These are phyloP conservation scores for Phaonia tiefii DNA, from an alignment of 2,888 invertebrate species.

Conservation along the genomic window DNA sequence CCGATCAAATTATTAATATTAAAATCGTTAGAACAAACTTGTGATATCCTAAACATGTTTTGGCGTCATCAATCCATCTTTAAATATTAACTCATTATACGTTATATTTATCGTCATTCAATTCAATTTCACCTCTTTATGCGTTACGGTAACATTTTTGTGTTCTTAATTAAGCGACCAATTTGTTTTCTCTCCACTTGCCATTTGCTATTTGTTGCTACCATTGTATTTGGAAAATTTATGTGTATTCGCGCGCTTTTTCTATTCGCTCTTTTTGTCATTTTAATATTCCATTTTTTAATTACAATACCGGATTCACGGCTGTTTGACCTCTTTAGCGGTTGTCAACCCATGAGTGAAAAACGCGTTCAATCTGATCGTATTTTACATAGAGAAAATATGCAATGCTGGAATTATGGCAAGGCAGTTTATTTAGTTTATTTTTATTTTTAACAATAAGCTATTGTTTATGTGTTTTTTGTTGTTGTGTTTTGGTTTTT, in stretches of 20 bases:
- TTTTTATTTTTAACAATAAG: slow-evolving; percentile 19
- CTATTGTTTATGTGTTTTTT: slow-evolving; percentile 19
- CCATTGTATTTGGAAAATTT: slow-evolving; percentile 22
- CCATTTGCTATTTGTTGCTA: not conserved
- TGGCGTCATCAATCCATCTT: too few relatives aligned
- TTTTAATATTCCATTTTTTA: slow-evolving; percentile 57
- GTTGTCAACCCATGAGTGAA: slow-evolving; percentile 64
- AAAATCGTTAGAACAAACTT: too few relatives aligned
- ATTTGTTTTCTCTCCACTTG: slow-evolving; percentile 32
- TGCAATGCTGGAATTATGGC: slow-evolving; percentile 25
- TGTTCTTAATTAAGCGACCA: slow-evolving; percentile 51
- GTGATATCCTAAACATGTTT: too few relatives aligned
- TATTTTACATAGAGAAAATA: slow-evolving; percentile 41
- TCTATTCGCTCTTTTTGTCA: slow-evolving; percentile 28
- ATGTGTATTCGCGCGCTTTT: not conserved
- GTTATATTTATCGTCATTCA: slow-evolving; percentile 46
- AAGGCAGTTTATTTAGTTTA: not conserved
- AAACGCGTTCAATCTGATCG: slow-evolving; percentile 35
- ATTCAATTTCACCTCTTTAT: not conserved
- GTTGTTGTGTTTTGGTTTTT: not conserved
- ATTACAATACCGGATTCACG: slow-evolving; percentile 70
- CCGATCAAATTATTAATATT: too few relatives aligned
- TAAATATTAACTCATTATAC: slow-evolving; percentile 36
- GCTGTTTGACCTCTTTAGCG: slow-evolving; percentile 68
- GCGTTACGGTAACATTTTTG: slow-evolving; percentile 6